Base-by-base conservation (phyloP, 2,888 invertebrate species). In the Euproctis similis region DNA sequence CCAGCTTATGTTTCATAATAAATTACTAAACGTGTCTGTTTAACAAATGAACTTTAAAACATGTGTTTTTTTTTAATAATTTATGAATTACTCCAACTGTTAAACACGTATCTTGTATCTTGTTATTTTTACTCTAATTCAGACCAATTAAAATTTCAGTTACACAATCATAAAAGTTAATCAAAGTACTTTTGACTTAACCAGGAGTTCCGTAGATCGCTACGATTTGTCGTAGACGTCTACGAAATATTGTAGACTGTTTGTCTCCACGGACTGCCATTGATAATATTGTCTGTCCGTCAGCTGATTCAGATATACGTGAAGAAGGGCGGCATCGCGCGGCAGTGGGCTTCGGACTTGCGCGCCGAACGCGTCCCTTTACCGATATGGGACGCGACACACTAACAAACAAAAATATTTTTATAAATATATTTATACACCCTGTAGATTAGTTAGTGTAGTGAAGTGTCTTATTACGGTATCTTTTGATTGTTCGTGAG, bases 391-490 rank as follows among this genome's bases (percentile, higher is more conserved):
- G 31, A 22, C 42, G 36, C 46, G 34, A 32, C 39, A 51, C 44
- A 51, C 41, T 51, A 47, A 30, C 27, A n/a, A n/a, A n/a, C n/a
- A n/a, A n/a, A n/a, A 36, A 36, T 50, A 50, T 50, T 48, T 48
- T 48, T 48, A 46, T 50, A 43, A 37, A 35, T 38, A 46, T 35
- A 40, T 46, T 50, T 48, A 48, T 46, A 48, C 51, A 48, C 40
- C 47, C 46, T 39, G 49, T 48, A 50, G 51, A 10, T 26, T 47
- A 46, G 29, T 19, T 47, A 47, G 49, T 45, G 50, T 47, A 47
- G 50, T 49, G 39, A 47, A 45, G 47, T 47, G 50, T 47, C 47
- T 47, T 47, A 23, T 36, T 17, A 49, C 49, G 47, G 50, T 49
- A 39, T 46, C 39, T 39, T 45, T 49, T 47, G 39, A 38, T 45